phyloP scores from a whole-genome alignment of 2,888 invertebrate genomes.

The Spodoptera littoralis region DNA sequence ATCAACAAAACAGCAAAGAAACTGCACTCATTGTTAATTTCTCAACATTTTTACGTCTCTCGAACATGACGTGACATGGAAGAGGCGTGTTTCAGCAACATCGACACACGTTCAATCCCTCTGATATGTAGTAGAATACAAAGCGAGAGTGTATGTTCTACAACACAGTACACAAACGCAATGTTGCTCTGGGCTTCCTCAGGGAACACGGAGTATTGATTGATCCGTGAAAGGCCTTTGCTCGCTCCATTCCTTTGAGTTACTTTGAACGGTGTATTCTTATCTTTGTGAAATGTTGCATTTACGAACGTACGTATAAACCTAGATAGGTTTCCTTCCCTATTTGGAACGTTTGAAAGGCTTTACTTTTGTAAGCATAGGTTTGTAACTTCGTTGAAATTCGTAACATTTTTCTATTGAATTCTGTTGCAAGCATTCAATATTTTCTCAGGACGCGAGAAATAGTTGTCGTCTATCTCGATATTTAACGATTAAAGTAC shows the following conservation, averaged over 20 bases:
- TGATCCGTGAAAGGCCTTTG: conserved; percentile 48
- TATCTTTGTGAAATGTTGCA: conserved; percentile 41
- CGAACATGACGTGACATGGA: conserved; percentile 33
- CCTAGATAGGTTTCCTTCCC: conserved; percentile 14
- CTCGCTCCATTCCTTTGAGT: conserved; percentile 47
- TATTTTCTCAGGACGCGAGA: too few relatives aligned
- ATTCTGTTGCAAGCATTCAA: too few relatives aligned
- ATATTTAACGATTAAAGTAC: too few relatives aligned
- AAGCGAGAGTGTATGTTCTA: conserved; percentile 13
- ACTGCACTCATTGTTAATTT: conserved; percentile 20
- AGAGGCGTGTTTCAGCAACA: conserved; percentile 46
- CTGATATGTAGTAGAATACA: conserved; percentile 25
- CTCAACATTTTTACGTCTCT: conserved; percentile 19
- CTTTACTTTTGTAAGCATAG: conserved; percentile 11
- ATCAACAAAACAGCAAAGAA: neutral
- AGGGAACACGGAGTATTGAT: conserved; percentile 42
- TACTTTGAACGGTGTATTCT: conserved; percentile 35
- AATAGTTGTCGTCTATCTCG: too few relatives aligned
- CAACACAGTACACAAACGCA: conserved; percentile 39
- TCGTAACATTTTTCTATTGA: neutral
- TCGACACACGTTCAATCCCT: conserved; percentile 30
- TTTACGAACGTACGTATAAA: conserved; percentile 14
- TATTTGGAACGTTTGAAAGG: conserved; percentile 28
- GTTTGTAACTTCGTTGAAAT: conserved; percentile 1
- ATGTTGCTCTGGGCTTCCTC: conserved; percentile 40